Conservation (phyloP, 2,888 invertebrate genomes). For the Eupsilia transversa region DNA sequence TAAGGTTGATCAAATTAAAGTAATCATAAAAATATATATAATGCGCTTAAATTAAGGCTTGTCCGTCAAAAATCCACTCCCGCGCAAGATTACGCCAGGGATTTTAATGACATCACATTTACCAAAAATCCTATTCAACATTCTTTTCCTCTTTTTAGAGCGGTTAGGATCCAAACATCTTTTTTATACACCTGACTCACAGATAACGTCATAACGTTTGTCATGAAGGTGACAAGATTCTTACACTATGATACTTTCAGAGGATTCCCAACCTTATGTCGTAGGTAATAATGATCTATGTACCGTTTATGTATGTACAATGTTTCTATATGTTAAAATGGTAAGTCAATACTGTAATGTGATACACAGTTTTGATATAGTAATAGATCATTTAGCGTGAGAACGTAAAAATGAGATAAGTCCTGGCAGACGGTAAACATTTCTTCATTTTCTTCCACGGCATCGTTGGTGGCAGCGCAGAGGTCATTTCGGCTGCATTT, state of each 20-base stretch:
- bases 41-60: slow-evolving; percentile 12
- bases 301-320: neutral
- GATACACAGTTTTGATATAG: slow-evolving; percentile 28
- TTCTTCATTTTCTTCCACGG: too few relatives aligned
- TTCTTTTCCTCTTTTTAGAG: slow-evolving; percentile 51
- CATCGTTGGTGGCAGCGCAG: neutral
- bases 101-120: slow-evolving; percentile 60
- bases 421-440: neutral
- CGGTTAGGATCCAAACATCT: slow-evolving; percentile 42
- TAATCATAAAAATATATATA: neutral
- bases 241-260: slow-evolving; percentile 16
- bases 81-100: slow-evolving; percentile 19
- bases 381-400: slow-evolving; percentile 48
- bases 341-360: slow-evolving; percentile 49
- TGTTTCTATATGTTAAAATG: slow-evolving; percentile 23
- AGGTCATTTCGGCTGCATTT: neutral
- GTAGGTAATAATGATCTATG: slow-evolving; percentile 18
- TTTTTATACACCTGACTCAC: slow-evolving; percentile 73
- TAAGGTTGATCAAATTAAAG: neutral
- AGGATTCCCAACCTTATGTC: slow-evolving; percentile 44
- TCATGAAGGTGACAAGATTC: slow-evolving; percentile 45
- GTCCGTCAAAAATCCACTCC: slow-evolving; percentile 39
- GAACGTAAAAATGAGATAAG: slow-evolving; percentile 15
- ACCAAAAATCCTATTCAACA: slow-evolving; percentile 42
- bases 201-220: slow-evolving; percentile 70